Conservation (phyloP, 2,888 invertebrate genomes). For the Amaurobius ferox region DNA sequence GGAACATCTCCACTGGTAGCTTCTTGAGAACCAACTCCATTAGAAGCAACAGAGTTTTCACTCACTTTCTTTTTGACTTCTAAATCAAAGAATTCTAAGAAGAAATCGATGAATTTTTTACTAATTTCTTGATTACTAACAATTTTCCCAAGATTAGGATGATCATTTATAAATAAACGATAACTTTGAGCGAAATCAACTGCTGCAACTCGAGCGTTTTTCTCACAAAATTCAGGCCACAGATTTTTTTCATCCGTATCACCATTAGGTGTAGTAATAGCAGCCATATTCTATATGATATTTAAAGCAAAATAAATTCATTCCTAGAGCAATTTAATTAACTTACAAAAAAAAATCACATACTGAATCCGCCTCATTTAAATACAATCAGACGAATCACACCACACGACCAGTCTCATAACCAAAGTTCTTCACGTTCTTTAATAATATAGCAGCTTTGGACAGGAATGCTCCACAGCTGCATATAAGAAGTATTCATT, state of each 20-base stretch:
- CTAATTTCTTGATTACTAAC: conserved; percentile 67
- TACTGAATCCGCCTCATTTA: conserved; percentile 45
- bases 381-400: conserved; percentile 56
- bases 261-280: conserved; percentile 54
- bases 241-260: conserved; percentile 59
- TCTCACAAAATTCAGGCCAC: conserved; percentile 72
- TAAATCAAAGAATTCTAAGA: conserved; percentile 65
- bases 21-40: conserved; percentile 55
- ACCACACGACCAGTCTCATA: too few species aligned
- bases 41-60: conserved; percentile 47
- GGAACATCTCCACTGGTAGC: conserved; percentile 19
- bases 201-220: conserved; percentile 70
- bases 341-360: not conserved
- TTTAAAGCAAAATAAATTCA: not conserved
- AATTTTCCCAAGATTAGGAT: conserved; percentile 56
- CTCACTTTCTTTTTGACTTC: conserved; percentile 68
- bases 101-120: conserved; percentile 63
- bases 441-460: too few species aligned
- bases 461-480: too few species aligned
- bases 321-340: not conserved
- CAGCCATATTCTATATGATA: conserved; percentile 41
- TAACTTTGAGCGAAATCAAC: conserved; percentile 70
- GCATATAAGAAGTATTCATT: too few species aligned
- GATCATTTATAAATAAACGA: conserved; percentile 70
- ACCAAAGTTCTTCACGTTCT: too few species aligned